A percentile compares a stretch with the other conserved stretches of the same genome.
Conservation (phyloP, 2,888 invertebrate genomes). For the Cantharis rustica region DNA sequence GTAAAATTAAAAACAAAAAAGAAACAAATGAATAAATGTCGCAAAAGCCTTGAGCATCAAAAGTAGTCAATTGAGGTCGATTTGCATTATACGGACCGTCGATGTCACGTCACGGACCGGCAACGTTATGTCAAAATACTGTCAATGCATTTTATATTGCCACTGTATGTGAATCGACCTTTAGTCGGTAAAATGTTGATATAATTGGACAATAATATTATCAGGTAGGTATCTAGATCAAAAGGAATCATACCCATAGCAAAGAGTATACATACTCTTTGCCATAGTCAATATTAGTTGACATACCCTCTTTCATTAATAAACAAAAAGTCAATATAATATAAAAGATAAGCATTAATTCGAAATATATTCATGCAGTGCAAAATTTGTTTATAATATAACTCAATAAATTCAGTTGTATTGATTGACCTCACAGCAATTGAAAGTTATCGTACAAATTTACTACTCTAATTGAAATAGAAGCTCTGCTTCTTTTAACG, state of each 20-base stretch:
- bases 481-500: not conserved
- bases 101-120: no score
- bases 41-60: no score
- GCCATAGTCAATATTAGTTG: not conserved
- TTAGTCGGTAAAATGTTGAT: not conserved
- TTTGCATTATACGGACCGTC: no score
- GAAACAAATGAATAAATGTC: no score
- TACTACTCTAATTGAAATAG: not conserved
- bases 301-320: not conserved
- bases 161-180: not conserved
- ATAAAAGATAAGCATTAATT: not conserved
- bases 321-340: not conserved
- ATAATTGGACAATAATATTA: not conserved
- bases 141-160: no score
- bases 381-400: not conserved
- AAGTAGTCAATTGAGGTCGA: no score
- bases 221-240: not conserved
- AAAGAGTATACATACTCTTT: no score
- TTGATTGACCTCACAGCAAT: not conserved
- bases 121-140: no score
- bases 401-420: not conserved
- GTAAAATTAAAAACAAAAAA: no score
- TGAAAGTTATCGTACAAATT: not conserved
- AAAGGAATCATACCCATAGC: not conserved
- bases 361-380: not conserved